phyloP scores from a whole-genome alignment of 2,113 vertebrate genomes.

The Ciconia stormi region DNA sequence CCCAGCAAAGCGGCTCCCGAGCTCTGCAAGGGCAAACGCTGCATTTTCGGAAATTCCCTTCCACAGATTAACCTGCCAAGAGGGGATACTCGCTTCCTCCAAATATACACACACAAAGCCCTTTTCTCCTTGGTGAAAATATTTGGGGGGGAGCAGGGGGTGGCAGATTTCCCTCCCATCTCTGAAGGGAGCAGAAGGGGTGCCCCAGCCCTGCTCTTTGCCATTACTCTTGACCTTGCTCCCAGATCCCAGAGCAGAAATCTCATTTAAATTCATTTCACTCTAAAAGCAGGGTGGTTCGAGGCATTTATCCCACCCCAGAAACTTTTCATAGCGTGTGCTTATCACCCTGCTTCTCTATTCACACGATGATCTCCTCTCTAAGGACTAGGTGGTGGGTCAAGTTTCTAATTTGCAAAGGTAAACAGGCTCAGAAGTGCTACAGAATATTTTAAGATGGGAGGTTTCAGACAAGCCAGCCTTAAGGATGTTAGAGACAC shows the following conservation, averaged over 20 bases:
- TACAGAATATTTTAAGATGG: not conserved
- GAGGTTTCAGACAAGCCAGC: not conserved
- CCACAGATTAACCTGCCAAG: not conserved
- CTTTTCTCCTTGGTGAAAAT: not conserved
- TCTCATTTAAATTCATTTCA: not conserved
- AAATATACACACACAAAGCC: not conserved
- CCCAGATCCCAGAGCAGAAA: not conserved
- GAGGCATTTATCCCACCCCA: not conserved
- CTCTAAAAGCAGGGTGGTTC: not conserved
- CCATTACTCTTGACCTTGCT: not conserved
- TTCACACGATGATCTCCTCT: not conserved
- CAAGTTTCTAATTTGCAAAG: not conserved
- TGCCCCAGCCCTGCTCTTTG: not conserved
- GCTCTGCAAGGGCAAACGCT: not conserved
- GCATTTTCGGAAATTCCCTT: not conserved
- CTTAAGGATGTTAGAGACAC: not conserved
- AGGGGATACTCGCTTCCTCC: not conserved
- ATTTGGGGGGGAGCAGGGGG: rapidly evolving
- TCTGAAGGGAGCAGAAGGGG: not conserved
- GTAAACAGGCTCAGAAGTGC: not conserved
- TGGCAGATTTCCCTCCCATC: not conserved
- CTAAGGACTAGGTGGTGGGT: not conserved
- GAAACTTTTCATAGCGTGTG: not conserved
- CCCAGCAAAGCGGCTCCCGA: not conserved
- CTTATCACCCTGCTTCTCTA: not conserved